These are phyloP conservation scores for Sinonovacula constricta DNA, from an alignment of 1,140 invertebrate species.

Conservation along the genomic window DNA sequence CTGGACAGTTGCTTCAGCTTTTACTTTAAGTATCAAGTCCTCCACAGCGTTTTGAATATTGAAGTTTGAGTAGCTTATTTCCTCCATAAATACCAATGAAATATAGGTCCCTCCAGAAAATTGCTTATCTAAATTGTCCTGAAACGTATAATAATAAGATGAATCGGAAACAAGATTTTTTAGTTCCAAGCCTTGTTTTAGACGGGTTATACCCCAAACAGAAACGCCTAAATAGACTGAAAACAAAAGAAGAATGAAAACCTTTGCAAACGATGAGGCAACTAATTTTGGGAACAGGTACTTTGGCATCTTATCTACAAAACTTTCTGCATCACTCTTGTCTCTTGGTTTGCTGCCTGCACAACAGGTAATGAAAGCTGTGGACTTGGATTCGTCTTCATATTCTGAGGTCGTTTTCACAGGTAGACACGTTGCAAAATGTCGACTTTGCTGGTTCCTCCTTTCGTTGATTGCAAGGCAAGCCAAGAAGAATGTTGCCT, in stretches of 20 bases:
- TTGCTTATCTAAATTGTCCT: background rate
- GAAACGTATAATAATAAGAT: slow-evolving; percentile 69
- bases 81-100: slow-evolving; percentile 26
- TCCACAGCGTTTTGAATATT: background rate
- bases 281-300: slow-evolving; percentile 49
- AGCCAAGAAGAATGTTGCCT: slow-evolving; percentile 95
- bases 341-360: slow-evolving; percentile 43
- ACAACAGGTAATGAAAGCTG: slow-evolving; percentile 50
- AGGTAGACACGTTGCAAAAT: slow-evolving; percentile 85
- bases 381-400: slow-evolving; percentile 40
- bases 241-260: slow-evolving; percentile 88
- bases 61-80: slow-evolving; percentile 18
- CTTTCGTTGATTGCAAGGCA: slow-evolving; percentile 94
- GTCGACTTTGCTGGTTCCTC: slow-evolving; percentile 89
- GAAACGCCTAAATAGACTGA: slow-evolving; percentile 90
- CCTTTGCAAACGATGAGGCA: slow-evolving; percentile 80
- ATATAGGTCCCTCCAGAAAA: slow-evolving; percentile 10
- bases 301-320: slow-evolving; percentile 52
- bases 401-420: slow-evolving; percentile 23
- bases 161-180: slow-evolving; percentile 74
- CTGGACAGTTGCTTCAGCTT: slow-evolving; percentile 11
- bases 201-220: slow-evolving; percentile 88
- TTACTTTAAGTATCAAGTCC: background rate
- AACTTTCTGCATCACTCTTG: slow-evolving; percentile 52
- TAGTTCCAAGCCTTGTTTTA: slow-evolving; percentile 90